A percentile compares a stretch with the other conserved stretches of the same genome.
These are phyloP conservation scores for Rattus rattus DNA, from an alignment of 2,113 vertebrate genomes.

Conservation along the genomic window DNA sequence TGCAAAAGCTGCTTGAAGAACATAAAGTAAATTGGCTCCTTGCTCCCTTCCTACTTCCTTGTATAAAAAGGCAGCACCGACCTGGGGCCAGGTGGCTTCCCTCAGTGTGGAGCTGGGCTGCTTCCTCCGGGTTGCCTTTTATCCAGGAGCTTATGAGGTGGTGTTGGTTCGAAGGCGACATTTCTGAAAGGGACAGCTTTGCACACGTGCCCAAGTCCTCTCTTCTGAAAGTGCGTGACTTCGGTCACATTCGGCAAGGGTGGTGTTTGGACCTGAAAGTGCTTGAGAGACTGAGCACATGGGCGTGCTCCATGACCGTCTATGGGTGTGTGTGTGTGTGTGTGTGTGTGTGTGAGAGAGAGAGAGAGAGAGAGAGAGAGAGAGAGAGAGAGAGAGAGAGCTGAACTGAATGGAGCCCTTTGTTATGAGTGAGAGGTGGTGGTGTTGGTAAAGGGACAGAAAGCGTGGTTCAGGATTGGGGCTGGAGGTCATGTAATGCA, in stretches of 20 bases:
- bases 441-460: no score
- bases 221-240: neutral
- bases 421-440: no score
- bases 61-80: neutral
- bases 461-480: no score
- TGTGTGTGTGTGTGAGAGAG: no score
- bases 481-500: no score
- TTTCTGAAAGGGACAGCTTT: neutral
- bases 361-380: no score
- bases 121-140: neutral
- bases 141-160: neutral
- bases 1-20: constrained; percentile 92
- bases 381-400: no score
- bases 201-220: neutral
- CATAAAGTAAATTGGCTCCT: constrained; percentile 89
- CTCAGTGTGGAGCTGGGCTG: neutral
- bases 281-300: neutral
- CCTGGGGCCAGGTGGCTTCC: neutral
- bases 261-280: neutral
- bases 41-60: neutral
- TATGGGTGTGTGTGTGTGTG: no score
- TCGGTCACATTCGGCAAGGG: neutral
- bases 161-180: neutral
- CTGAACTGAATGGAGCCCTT: no score
- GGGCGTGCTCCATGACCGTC: neutral